Conservation (phyloP, 2,113 vertebrate genomes). For the Xenopus tropicalis region DNA sequence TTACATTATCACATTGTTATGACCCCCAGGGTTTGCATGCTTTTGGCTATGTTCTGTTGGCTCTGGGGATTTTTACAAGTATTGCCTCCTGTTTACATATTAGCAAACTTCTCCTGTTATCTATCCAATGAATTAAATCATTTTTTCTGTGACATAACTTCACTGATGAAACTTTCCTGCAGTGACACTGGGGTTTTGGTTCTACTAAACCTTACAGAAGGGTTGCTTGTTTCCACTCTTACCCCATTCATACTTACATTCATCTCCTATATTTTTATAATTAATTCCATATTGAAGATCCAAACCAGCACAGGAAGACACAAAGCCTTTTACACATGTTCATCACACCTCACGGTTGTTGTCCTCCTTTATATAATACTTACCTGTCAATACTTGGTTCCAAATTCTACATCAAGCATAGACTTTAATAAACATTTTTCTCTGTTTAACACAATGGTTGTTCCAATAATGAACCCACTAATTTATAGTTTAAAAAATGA, state of each 20-base stretch:
- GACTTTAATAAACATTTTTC: constrained; percentile 46
- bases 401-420: constrained; percentile 1
- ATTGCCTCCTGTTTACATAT: not conserved
- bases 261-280: constrained; percentile 15
- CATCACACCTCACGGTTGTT: constrained; percentile 34
- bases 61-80: constrained; percentile 24
- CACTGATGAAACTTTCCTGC: constrained; percentile 2
- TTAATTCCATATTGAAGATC: not conserved
- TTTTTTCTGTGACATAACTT: not conserved
- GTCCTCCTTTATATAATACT: constrained; percentile 44
- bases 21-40: constrained; percentile 13
- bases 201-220: not conserved
- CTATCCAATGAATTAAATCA: not conserved
- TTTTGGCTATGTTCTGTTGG: constrained; percentile 41
- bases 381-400: constrained; percentile 42
- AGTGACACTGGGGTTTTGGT: constrained; percentile 1
- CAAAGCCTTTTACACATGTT: constrained; percentile 49
- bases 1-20: constrained; percentile 27
- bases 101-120: not conserved
- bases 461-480: constrained; percentile 48
- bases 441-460: constrained; percentile 35
- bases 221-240: not conserved
- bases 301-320: constrained; percentile 1
- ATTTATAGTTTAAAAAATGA: constrained; percentile 50
- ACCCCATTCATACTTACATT: not conserved